Percentiles rank a stretch among this genome's conserved stretches.
phyloP scores from a whole-genome alignment of 2,113 vertebrate species.

The Procapra przewalskii region DNA sequence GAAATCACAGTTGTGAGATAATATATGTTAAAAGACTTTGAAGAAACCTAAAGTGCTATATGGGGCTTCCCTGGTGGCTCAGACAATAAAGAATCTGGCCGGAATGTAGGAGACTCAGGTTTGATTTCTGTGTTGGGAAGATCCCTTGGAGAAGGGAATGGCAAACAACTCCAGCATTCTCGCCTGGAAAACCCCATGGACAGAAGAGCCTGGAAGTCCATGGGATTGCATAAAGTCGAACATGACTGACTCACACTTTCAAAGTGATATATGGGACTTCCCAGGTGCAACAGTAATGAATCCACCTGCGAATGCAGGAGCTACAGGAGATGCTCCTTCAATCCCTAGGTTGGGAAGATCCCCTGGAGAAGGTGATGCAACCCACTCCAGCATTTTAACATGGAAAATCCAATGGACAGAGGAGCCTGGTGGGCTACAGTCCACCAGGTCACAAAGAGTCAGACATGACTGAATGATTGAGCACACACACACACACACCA shows the following conservation, averaged over 20 bases:
- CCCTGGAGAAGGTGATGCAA: neutral
- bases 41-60: neutral
- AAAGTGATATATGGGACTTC: neutral
- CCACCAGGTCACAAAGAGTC: neutral
- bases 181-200: neutral
- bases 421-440: neutral
- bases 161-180: neutral
- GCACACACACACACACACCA: neutral
- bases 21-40: neutral
- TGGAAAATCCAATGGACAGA: neutral
- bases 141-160: neutral
- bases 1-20: neutral
- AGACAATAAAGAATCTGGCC: neutral
- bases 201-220: neutral
- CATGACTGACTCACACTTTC: neutral
- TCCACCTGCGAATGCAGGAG: neutral
- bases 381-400: neutral
- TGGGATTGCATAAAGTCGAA: fast-evolving
- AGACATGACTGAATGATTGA: neutral
- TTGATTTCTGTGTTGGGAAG: neutral
- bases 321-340: neutral
- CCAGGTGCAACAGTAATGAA: neutral
- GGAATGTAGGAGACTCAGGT: neutral
- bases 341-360: neutral
- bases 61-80: neutral